Conservation (phyloP, 2,797 vertebrate species). For the Heliangelus exortis region DNA sequence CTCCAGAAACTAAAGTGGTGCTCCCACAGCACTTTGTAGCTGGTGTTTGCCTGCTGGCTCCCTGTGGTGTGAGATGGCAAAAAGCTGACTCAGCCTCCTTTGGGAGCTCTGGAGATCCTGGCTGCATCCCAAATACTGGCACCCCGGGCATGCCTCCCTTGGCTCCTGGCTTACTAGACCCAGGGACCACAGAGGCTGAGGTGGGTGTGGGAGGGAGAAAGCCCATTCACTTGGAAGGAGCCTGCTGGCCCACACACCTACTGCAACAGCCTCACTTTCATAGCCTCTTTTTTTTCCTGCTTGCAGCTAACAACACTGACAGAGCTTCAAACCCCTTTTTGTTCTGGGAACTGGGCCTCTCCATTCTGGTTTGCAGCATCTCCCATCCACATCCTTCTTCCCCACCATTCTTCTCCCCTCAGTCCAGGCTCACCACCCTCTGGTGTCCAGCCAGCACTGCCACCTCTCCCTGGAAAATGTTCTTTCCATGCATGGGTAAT, state of each 20-base stretch:
- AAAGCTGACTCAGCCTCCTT: background rate
- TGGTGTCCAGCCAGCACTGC: background rate
- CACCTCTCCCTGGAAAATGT: background rate
- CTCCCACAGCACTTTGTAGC: accelerated
- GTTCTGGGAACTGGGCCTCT: background rate
- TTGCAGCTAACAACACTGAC: background rate
- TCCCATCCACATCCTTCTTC: background rate
- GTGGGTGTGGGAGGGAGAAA: background rate
- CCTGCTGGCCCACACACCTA: background rate
- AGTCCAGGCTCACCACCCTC: background rate
- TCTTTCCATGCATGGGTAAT: background rate
- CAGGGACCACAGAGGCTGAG: background rate
- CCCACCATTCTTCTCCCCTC: background rate
- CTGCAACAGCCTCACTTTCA: background rate
- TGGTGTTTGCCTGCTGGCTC: background rate
- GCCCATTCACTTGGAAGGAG: background rate
- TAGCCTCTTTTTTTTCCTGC: background rate
- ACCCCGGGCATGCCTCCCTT: background rate
- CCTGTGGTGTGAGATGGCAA: background rate
- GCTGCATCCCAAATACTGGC: background rate
- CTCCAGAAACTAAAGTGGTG: background rate
- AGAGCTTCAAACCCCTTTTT: background rate
- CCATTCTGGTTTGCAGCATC: background rate
- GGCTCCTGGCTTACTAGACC: background rate
- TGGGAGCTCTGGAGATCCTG: background rate